Evolutionary conservation across 2,888 invertebrate species (phyloP), one percentile per base, ranked within the genome.

Genomic region (Trypoxylon attenuatum): DNA sequence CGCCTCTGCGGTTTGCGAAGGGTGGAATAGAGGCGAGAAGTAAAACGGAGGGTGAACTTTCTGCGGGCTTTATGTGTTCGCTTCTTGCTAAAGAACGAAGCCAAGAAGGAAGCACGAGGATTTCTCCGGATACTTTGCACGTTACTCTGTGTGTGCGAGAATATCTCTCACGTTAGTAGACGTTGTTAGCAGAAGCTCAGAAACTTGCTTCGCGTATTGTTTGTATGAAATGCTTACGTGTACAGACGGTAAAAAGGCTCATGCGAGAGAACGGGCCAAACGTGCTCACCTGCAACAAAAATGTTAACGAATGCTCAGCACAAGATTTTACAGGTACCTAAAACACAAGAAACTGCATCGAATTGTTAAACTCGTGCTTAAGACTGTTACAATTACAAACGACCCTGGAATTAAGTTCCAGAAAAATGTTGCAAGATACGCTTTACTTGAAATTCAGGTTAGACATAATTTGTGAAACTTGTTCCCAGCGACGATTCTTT

Each of bases 231-330:
- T 41, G 25, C 64, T 70, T 53, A 70, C 69, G 56, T 39, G 38
- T 33, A 23, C 38, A 10, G 5, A 2, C 15, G 13, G 3, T 13
- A 13, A 5, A 2, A 27, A 27, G 27, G n/a, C 27, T 16, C 10
- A 5, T 4, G 39, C 5, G 16, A 13, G 23, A 13, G 5, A 2
- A n/a, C 8, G 4, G 13, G 10, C 10, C 10, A 10, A 33, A 33
- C 33, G 2, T 47, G 45, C 70, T 71, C 29, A 70, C 70, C 70
- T 70, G 69, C 0, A 69, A 69, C 39, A 65, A 25, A 59, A 57
- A 38, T 29, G 2, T 6, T 19, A 8, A 22, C n/a, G n/a, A 25
- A 0, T 5, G 43, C 15, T 38, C 13, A 18, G 22, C 49, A 27
- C 13, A 10, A 5, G 27, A 27, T 5, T 27, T 5, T 27, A 27